Conservation (phyloP, 2,888 invertebrate genomes). For the Cybosia mesomella region DNA sequence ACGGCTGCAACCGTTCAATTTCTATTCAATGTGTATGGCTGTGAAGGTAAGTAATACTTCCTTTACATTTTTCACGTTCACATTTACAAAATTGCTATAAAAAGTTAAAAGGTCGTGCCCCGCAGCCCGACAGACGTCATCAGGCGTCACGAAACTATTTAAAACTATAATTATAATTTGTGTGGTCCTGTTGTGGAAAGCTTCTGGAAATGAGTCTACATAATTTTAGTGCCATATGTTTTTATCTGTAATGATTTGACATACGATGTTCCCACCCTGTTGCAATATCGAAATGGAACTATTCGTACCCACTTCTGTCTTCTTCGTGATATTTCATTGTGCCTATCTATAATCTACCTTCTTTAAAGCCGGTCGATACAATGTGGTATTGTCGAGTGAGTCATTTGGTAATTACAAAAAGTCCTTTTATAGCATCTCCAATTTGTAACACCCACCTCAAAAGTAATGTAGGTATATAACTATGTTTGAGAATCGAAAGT, state of each 20-base stretch:
- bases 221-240: slow-evolving; percentile 5
- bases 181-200: slow-evolving; percentile 53
- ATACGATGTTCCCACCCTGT: slow-evolving; percentile 31
- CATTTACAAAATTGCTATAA: slow-evolving; percentile 30
- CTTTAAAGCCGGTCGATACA: slow-evolving; percentile 48
- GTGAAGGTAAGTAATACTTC: slow-evolving; percentile 89
- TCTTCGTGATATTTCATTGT: slow-evolving; percentile 44
- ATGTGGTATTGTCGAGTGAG: slow-evolving; percentile 41
- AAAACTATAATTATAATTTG: slow-evolving; percentile 57
- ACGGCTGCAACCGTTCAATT: slow-evolving; percentile 88
- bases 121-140: slow-evolving; percentile 70
- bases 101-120: slow-evolving; percentile 71
- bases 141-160: slow-evolving; percentile 70
- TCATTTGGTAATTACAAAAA: slow-evolving; percentile 36
- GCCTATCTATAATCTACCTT: slow-evolving; percentile 36
- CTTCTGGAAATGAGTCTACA: slow-evolving; percentile 26
- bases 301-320: slow-evolving; percentile 27
- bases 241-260: neutral
- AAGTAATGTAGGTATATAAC: slow-evolving; percentile 12
- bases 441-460: slow-evolving; percentile 16
- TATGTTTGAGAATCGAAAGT: slow-evolving; percentile 35
- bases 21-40: slow-evolving; percentile 94
- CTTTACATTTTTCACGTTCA: slow-evolving; percentile 31
- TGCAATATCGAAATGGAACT: slow-evolving; percentile 13
- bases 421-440: neutral